Percentiles rank a stretch among this genome's conserved stretches.
Conservation (phyloP, 2,113 vertebrate genomes). For the Leptobrachium ailaonicum region DNA sequence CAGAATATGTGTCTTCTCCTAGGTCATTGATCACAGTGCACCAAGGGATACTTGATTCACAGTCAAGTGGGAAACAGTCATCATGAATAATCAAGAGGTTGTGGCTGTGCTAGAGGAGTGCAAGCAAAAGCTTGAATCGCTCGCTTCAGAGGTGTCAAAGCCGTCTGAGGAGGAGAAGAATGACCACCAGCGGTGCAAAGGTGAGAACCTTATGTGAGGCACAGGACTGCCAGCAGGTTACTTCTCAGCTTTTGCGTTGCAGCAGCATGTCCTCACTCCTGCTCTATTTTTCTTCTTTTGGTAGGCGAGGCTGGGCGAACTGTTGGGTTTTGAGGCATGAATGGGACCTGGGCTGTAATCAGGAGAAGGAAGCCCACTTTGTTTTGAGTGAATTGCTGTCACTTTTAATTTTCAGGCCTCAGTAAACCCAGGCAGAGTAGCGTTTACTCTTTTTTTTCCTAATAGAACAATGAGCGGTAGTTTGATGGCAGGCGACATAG, state of each 20-base stretch:
- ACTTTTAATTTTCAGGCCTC: slow-evolving; percentile 80
- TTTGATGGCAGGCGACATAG: slow-evolving; percentile 59
- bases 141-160: slow-evolving; percentile 51
- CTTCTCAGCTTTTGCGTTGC: slow-evolving; percentile 22
- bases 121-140: slow-evolving; percentile 56
- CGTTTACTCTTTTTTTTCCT: slow-evolving; percentile 62
- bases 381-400: slow-evolving; percentile 79
- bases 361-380: slow-evolving; percentile 70
- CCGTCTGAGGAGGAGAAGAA: slow-evolving; percentile 51
- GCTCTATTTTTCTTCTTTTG: slow-evolving; percentile 66
- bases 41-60: slow-evolving; percentile 60
- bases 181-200: slow-evolving; percentile 67
- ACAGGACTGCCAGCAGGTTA: slow-evolving; percentile 14
- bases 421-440: slow-evolving; percentile 73
- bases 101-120: slow-evolving; percentile 76
- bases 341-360: slow-evolving; percentile 64
- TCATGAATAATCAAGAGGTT: slow-evolving; percentile 75
- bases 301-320: slow-evolving; percentile 66
- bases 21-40: slow-evolving; percentile 67
- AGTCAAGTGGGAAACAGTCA: slow-evolving; percentile 50
- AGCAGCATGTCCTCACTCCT: slow-evolving; percentile 48
- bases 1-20: slow-evolving; percentile 64
- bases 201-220: slow-evolving; percentile 67
- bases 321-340: slow-evolving; percentile 67
- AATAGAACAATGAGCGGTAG: slow-evolving; percentile 68